phyloP scores from a whole-genome alignment of 2,113 vertebrate species.

The Stegostoma tigrinum region DNA sequence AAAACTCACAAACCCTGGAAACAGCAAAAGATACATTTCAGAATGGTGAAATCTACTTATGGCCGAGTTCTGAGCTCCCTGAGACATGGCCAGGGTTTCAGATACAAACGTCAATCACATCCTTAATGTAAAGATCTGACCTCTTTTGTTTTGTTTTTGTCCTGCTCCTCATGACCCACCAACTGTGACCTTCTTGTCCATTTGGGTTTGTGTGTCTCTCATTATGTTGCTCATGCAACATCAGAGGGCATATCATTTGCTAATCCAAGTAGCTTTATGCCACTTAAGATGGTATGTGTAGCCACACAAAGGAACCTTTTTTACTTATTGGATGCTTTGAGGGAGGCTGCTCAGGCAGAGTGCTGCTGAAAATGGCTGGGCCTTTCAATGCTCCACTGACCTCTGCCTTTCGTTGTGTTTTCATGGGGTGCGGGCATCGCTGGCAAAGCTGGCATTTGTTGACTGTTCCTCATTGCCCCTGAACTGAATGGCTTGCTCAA shows the following conservation, averaged over 20 bases:
- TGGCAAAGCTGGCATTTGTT: too few species aligned
- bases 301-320: neutral
- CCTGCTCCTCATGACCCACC: neutral
- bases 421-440: too few species aligned
- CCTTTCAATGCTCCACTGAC: neutral
- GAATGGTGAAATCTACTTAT: conserved; percentile 24
- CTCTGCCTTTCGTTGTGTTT: neutral
- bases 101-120: neutral
- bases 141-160: neutral
- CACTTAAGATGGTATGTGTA: neutral
- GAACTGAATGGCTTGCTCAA: too few species aligned
- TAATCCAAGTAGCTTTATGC: neutral
- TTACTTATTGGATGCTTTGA: neutral
- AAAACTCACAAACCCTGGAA: conserved; percentile 92
- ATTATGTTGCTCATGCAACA: neutral
- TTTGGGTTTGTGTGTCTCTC: neutral
- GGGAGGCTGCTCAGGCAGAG: neutral
- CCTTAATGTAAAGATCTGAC: neutral
- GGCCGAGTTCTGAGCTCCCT: neutral
- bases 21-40: conserved; percentile 40
- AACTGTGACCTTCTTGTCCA: neutral
- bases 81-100: neutral
- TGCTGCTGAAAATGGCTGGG: neutral
- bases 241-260: neutral
- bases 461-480: too few species aligned